Evolutionary conservation across 2,113 vertebrate genomes (phyloP), one percentile per base, ranked within the genome.

Genomic region (Toxostoma redivivum): DNA sequence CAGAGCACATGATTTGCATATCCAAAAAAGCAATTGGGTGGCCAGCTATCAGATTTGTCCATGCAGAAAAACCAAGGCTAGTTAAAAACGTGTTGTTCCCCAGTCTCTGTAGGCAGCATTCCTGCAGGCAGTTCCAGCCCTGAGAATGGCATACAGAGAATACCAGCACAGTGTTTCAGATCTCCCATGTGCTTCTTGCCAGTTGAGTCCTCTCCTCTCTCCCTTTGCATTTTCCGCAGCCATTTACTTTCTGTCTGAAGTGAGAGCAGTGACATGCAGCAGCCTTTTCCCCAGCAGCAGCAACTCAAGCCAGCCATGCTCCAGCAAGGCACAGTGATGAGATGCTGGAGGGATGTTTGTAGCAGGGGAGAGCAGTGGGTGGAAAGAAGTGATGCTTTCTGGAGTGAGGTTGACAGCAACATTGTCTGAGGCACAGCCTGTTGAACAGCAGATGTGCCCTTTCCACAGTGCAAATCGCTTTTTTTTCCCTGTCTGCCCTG

Each of bases 321-420:
- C 40, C n/a, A 58, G 78, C 42, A 48, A 61, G 65, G 62, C 70
- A 11, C 65, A 10, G 84, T 0, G 2, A 73, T 50, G 74, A 60
- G 62, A 4, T 45, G 83, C 86, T 81, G 83, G 76, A 78, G 82
- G 82, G 93, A 4, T 73, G 65, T 74, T 91, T 84, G 40, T 58
- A 69, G 78, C 82, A 40, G 53, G 21, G 72, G 33, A 71, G 47
- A 71, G 56, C 40, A 38, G 66, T 44, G 91, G 47, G 62, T 81
- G 93, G 84, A 45, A 93, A 74, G 86, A 83, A 74, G 48, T n/a
- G 80, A 47, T 85, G 81, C 72, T 95, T 95, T 92, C 84, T 91
- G 92, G 91, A 81, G 73, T 40, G 74, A 72, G 18, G 57, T 42
- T 91, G 89, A 88, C 78, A 70, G 82, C 42, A 50, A 12, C 30